phyloP scores from a whole-genome alignment of 2,888 invertebrate genomes.

The Andrena marginata region DNA sequence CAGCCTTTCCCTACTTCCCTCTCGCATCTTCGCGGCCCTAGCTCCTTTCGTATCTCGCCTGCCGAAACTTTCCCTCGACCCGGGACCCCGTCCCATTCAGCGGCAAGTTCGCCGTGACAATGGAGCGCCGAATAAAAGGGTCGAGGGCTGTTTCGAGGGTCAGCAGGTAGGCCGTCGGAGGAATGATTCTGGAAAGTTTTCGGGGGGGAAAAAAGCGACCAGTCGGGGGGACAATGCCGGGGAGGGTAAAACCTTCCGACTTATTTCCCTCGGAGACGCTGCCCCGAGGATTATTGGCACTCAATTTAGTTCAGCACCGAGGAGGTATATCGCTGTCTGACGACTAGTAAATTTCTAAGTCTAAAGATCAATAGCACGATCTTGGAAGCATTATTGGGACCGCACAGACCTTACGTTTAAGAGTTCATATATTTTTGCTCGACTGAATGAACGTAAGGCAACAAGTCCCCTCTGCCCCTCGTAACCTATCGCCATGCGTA shows the following conservation, averaged over 20 bases:
- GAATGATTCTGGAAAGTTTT: slow-evolving; percentile 21
- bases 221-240: background rate
- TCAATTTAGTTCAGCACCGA: background rate
- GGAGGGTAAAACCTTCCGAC: background rate
- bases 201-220: background rate
- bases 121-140: slow-evolving; percentile 36
- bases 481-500: background rate
- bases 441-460: background rate
- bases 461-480: background rate
- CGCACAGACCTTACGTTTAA: too few relatives aligned
- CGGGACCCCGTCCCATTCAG: slow-evolving; percentile 29
- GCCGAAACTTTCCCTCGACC: slow-evolving; percentile 26
- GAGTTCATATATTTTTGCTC: too few relatives aligned
- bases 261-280: background rate
- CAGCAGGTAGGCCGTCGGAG: slow-evolving; percentile 23
- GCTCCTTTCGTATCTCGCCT: slow-evolving; percentile 24
- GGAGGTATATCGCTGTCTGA: background rate
- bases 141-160: slow-evolving; percentile 34
- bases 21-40: slow-evolving; percentile 49
- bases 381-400: too few relatives aligned
- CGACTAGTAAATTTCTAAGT: background rate
- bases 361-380: background rate
- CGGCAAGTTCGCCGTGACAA: slow-evolving; percentile 41
- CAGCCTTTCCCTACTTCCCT: slow-evolving; percentile 67
- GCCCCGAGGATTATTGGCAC: slow-evolving; percentile 3